These are phyloP conservation scores for Cheumatopsyche charites DNA, from an alignment of 1,140 invertebrate genomes.

Conservation along the genomic window DNA sequence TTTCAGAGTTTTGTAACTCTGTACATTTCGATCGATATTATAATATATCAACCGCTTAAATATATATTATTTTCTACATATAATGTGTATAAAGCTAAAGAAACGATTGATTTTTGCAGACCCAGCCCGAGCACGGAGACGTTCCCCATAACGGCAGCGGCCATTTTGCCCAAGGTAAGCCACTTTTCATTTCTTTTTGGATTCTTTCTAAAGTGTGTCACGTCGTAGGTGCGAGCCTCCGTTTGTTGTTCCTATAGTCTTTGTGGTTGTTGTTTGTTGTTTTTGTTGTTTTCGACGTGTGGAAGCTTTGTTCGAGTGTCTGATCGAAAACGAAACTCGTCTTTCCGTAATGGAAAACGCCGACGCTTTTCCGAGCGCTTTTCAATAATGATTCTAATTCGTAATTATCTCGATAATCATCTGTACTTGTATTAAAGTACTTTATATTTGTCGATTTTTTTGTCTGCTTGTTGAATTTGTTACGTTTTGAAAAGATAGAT, in stretches of 20 bases:
- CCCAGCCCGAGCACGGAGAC: slow-evolving; percentile 46
- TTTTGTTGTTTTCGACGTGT: not conserved
- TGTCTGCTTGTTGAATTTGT: too few relatives aligned
- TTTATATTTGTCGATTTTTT: too few relatives aligned
- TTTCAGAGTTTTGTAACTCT: too few relatives aligned
- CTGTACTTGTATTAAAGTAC: too few relatives aligned
- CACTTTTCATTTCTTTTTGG: slow-evolving; percentile 37
- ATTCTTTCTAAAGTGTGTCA: slow-evolving; percentile 29
- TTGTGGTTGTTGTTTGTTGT: not conserved
- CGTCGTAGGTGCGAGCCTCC: not conserved
- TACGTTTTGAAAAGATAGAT: too few relatives aligned
- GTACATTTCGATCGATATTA: too few relatives aligned
- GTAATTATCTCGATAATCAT: not conserved
- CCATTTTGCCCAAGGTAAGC: slow-evolving; percentile 47
- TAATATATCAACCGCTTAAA: too few relatives aligned
- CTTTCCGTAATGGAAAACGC: not conserved
- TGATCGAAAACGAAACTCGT: not conserved
- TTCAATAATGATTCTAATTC: too few relatives aligned
- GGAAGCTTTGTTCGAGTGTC: too few relatives aligned
- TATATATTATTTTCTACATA: too few relatives aligned
- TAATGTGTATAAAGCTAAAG: not conserved
- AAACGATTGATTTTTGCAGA: slow-evolving; percentile 39
- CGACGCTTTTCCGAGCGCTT: not conserved
- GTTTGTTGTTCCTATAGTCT: not conserved
- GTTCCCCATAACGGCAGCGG: slow-evolving; percentile 41